Conservation (phyloP, 92 coral and sea anemone genomes). For the Parazoanthus atlanticus region DNA sequence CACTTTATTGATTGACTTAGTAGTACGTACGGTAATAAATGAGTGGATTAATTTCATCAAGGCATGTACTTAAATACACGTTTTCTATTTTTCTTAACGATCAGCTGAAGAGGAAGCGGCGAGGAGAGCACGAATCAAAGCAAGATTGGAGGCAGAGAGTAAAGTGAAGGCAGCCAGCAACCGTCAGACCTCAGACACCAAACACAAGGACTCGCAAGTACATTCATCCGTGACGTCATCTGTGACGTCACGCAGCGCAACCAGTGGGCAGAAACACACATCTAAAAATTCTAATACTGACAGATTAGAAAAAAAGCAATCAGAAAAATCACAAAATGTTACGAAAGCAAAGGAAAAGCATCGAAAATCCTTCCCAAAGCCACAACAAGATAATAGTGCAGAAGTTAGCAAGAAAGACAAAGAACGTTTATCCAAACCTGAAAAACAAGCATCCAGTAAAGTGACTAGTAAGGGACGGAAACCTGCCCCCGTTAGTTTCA, state of each 20-base stretch:
- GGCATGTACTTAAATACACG: neutral
- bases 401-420: neutral
- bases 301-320: neutral
- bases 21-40: too few relatives aligned
- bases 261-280: neutral
- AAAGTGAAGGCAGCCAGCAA: conserved; percentile 21
- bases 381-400: neutral
- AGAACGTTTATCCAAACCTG: conserved; percentile 15
- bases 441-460: neutral
- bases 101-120: conserved; percentile 89
- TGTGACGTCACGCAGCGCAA: neutral
- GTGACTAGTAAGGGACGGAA: conserved; percentile 34
- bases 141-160: conserved; percentile 62
- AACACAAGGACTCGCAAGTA: conserved; percentile 8
- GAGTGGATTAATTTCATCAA: neutral
- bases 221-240: neutral
- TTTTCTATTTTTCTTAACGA: neutral
- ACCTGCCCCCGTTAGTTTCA: conserved; percentile 64
- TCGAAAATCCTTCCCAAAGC: neutral
- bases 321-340: neutral
- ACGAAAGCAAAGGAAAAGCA: conserved; percentile 6
- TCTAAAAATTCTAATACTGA: neutral
- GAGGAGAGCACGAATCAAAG: conserved; percentile 81
- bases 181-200: neutral
- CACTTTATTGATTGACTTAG: too few relatives aligned